Evolutionary conservation across 2,797 vertebrate species (phyloP).

Genomic region (Picus viridis): DNA sequence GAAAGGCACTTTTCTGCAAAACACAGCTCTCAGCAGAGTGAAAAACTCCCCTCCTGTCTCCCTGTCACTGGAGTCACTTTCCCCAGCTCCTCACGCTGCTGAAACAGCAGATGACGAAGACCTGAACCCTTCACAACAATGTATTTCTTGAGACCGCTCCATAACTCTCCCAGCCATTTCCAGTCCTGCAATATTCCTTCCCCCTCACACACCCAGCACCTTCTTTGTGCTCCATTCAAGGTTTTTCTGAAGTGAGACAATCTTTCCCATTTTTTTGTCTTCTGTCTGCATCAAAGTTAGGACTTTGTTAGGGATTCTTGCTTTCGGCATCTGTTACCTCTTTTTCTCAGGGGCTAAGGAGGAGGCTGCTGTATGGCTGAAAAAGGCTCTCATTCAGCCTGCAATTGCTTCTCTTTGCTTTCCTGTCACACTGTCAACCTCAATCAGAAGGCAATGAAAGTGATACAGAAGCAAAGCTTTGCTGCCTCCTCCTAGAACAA

Average conservation of each 20-base stretch:
- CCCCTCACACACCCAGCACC: neutral
- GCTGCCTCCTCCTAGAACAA: constrained; percentile 90
- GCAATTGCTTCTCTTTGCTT: constrained; percentile 91
- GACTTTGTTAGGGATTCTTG: constrained; percentile 85
- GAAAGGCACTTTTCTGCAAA: neutral
- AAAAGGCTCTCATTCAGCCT: constrained; percentile 91
- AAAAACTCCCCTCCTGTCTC: neutral
- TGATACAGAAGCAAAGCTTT: constrained; percentile 85
- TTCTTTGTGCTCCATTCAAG: constrained; percentile 78
- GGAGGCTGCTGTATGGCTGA: constrained; percentile 87
- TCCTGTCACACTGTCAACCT: constrained; percentile 99
- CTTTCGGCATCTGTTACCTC: constrained; percentile 84
- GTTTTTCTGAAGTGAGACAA: constrained; percentile 78
- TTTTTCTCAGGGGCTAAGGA: constrained; percentile 85
- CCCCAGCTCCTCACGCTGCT: neutral
- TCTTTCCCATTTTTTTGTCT: constrained; percentile 76
- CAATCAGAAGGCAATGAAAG: constrained; percentile 93
- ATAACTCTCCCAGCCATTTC: constrained; percentile 67
- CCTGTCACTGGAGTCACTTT: neutral
- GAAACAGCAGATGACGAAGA: constrained; percentile 19
- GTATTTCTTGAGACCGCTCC: constrained; percentile 26
- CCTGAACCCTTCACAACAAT: constrained; percentile 24
- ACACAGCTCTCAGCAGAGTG: accelerated
- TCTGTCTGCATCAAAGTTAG: constrained; percentile 84
- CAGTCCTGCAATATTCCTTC: constrained; percentile 46